Evolutionary conservation across 2,113 vertebrate genomes (phyloP).

Genomic region (Bolborhynchus lineola): DNA sequence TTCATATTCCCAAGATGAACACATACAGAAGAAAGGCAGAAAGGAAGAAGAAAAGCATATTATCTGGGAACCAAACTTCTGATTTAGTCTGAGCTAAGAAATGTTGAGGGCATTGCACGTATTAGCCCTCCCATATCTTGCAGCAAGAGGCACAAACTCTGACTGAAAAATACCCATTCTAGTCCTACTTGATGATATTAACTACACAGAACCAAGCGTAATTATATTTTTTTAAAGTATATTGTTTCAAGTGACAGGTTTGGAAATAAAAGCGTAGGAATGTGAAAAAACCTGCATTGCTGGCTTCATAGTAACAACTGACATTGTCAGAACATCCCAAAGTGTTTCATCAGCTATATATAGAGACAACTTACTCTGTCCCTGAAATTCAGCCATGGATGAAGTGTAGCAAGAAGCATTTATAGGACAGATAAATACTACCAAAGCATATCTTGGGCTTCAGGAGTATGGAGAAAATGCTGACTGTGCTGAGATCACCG

Average conservation of each 20-base stretch:
- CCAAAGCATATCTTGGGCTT: slow-evolving; percentile 35
- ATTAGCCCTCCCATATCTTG: neutral
- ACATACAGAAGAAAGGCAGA: neutral
- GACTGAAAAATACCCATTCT: neutral
- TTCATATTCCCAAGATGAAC: neutral
- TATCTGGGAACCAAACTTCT: neutral
- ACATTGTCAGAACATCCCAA: neutral
- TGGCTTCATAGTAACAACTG: slow-evolving; percentile 17
- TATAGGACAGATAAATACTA: slow-evolving; percentile 54
- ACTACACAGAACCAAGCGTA: neutral
- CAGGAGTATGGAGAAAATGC: slow-evolving; percentile 48
- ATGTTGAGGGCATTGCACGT: neutral
- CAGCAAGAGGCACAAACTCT: neutral
- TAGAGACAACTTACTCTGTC: slow-evolving; percentile 9
- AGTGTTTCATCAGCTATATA: slow-evolving; percentile 47
- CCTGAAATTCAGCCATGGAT: slow-evolving; percentile 53
- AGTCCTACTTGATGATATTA: neutral
- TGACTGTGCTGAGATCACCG: slow-evolving; percentile 2
- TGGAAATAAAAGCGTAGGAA: neutral
- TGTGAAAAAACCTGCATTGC: neutral
- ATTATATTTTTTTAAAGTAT: neutral
- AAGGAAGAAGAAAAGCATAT: neutral
- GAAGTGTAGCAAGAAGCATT: slow-evolving; percentile 57
- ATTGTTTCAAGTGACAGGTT: neutral
- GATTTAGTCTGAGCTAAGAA: neutral